Conservation (phyloP, 1,140 invertebrate species). For the Himalopsyche phryganea region DNA sequence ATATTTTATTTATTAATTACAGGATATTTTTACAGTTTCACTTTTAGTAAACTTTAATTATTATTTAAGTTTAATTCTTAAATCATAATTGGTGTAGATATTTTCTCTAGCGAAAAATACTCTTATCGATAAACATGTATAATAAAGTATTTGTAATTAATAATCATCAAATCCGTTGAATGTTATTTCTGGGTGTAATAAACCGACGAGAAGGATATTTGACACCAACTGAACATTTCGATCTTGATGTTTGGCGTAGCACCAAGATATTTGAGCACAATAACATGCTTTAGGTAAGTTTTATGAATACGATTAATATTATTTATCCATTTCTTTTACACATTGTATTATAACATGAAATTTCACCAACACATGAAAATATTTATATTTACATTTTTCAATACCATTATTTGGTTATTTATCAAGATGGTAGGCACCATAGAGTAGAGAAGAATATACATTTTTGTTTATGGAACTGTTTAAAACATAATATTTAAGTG, state of each 20-base stretch:
- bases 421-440: too few relatives aligned
- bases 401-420: too few relatives aligned
- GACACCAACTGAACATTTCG: not conserved
- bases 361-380: too few relatives aligned
- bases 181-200: slow-evolving; percentile 9
- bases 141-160: slow-evolving; percentile 37
- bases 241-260: not conserved
- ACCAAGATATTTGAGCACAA: slow-evolving; percentile 5
- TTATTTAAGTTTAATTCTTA: slow-evolving; percentile 10
- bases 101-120: slow-evolving; percentile 19
- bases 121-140: slow-evolving; percentile 17
- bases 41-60: slow-evolving; percentile 40
- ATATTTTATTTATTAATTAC: slow-evolving; percentile 59
- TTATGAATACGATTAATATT: slow-evolving; percentile 7
- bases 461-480: too few relatives aligned
- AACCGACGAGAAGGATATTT: slow-evolving; percentile 1
- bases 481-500: too few relatives aligned
- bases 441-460: too few relatives aligned
- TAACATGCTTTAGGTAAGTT: not conserved
- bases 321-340: slow-evolving; percentile 25
- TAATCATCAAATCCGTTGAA: slow-evolving; percentile 54
- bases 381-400: too few relatives aligned
- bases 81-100: slow-evolving; percentile 32
- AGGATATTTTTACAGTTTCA: slow-evolving; percentile 53
- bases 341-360: not conserved